Evolutionary conservation across 2,797 vertebrate genomes (phyloP).

Genomic region (Chrysocyon brachyurus): DNA sequence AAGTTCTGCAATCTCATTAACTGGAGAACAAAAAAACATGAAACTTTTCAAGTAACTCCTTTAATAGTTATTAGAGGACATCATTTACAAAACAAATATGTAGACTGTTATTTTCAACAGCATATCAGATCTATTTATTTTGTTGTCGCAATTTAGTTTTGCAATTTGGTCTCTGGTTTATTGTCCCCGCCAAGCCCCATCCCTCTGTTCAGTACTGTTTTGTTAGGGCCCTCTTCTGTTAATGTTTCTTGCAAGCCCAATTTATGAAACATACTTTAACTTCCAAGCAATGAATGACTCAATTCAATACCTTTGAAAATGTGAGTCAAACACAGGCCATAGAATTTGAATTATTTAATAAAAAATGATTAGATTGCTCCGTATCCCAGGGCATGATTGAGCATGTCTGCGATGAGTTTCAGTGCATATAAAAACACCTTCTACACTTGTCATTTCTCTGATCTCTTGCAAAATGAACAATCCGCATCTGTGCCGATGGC

Average conservation of each 20-base stretch:
- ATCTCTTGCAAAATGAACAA: constrained; percentile 83
- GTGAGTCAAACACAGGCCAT: constrained; percentile 81
- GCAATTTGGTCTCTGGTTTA: constrained; percentile 81
- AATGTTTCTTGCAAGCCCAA: constrained; percentile 73
- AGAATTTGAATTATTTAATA: constrained; percentile 84
- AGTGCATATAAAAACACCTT: constrained; percentile 73
- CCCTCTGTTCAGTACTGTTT: constrained; percentile 72
- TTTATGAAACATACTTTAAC: constrained; percentile 81
- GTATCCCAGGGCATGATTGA: constrained; percentile 77
- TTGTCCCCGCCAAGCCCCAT: constrained; percentile 32
- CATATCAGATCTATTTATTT: constrained; percentile 79
- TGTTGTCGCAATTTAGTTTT: constrained; percentile 85
- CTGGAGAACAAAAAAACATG: constrained; percentile 22
- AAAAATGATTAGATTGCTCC: constrained; percentile 81
- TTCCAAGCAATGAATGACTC: constrained; percentile 75
- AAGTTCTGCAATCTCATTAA: constrained; percentile 82
- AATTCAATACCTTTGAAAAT: constrained; percentile 84
- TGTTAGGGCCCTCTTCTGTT: constrained; percentile 71
- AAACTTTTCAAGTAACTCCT: constrained; percentile 80
- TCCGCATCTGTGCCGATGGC: constrained; percentile 64
- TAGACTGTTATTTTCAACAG: constrained; percentile 72
- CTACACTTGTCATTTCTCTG: constrained; percentile 80
- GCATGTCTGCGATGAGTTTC: constrained; percentile 74
- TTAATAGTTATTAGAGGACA: constrained; percentile 81
- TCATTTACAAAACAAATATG: constrained; percentile 77